A percentile compares a stretch with the other conserved stretches of the same genome.
phyloP scores from a whole-genome alignment of 2,113 vertebrate genomes.

The Rattus rattus region DNA sequence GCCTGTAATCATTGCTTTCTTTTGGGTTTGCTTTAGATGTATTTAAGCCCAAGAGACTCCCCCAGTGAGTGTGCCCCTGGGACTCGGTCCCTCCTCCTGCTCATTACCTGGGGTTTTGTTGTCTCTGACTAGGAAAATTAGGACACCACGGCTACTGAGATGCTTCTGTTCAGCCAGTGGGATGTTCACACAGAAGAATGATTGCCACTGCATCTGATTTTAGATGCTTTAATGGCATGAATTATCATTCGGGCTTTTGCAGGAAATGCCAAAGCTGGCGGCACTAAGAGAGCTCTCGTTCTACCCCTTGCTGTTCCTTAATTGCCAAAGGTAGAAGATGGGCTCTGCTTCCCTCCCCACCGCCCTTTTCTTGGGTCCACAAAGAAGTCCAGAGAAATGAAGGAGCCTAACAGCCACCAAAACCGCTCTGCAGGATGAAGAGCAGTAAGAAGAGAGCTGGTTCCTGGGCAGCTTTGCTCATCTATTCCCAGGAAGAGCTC shows the following conservation, averaged over 20 bases:
- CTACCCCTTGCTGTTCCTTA: background rate
- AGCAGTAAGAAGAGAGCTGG: background rate
- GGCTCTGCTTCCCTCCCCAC: background rate
- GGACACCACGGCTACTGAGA: slow-evolving; percentile 79
- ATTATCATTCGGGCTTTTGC: slow-evolving; percentile 78
- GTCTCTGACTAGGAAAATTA: slow-evolving; percentile 81
- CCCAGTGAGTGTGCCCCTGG: slow-evolving; percentile 68
- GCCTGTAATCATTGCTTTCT: slow-evolving; percentile 83
- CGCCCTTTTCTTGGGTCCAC: slow-evolving; percentile 6
- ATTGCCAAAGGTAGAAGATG: background rate
- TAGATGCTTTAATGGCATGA: slow-evolving; percentile 84
- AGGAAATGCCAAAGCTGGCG: slow-evolving; percentile 69
- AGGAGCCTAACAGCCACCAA: background rate
- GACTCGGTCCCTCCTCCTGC: slow-evolving; percentile 72
- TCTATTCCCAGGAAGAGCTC: background rate
- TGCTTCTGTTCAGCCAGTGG: slow-evolving; percentile 76
- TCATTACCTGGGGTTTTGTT: slow-evolving; percentile 84
- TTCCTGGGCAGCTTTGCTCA: background rate
- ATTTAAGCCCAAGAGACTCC: slow-evolving; percentile 77
- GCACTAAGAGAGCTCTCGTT: background rate
- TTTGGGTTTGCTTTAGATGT: slow-evolving; percentile 62
- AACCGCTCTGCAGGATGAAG: background rate
- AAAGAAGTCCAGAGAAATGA: background rate
- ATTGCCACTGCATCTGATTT: slow-evolving; percentile 81
- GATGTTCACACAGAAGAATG: slow-evolving; percentile 81